phyloP scores from a whole-genome alignment of 2,797 vertebrate genomes.

The Discoglossus pictus region DNA sequence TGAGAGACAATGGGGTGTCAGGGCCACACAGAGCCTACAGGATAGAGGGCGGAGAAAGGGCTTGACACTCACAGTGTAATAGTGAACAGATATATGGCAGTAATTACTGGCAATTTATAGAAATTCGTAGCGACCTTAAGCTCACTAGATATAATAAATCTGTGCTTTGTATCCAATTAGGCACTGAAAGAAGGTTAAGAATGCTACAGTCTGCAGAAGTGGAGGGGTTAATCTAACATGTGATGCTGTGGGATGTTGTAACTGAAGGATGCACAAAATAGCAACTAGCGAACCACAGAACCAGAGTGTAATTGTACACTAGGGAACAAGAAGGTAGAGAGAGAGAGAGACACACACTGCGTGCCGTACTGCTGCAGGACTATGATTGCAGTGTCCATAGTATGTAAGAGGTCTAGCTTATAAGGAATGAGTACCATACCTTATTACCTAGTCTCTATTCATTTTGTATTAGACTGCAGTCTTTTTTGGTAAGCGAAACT shows the following conservation, averaged over 20 bases:
- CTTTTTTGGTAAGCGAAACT: too few species aligned
- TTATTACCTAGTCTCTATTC: too few species aligned
- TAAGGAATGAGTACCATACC: too few species aligned
- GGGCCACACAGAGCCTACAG: conserved; percentile 50
- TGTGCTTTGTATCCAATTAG: too few species aligned
- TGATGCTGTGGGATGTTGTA: conserved; percentile 50
- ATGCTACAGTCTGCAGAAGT: background rate
- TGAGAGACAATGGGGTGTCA: conserved; percentile 46
- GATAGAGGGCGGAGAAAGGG: conserved; percentile 28
- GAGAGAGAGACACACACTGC: conserved; percentile 6
- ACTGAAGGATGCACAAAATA: conserved; percentile 39
- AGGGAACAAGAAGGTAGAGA: conserved; percentile 21
- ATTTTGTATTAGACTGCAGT: too few species aligned
- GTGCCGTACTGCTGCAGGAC: conserved; percentile 42
- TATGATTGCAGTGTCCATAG: conserved; percentile 2
- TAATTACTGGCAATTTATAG: conserved; percentile 41
- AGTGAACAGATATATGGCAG: conserved; percentile 44
- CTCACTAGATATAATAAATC: too few species aligned
- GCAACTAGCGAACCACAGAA: conserved; percentile 31
- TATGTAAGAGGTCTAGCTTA: too few species aligned
- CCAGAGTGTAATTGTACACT: conserved; percentile 46
- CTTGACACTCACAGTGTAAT: conserved; percentile 35
- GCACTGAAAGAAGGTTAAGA: too few species aligned
- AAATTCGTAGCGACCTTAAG: too few species aligned
- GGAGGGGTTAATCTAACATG: conserved; percentile 32